A percentile compares a stretch with the other conserved stretches of the same genome.
Evolutionary conservation across 2,113 vertebrate species (phyloP).

Genomic region (Egretta garzetta): DNA sequence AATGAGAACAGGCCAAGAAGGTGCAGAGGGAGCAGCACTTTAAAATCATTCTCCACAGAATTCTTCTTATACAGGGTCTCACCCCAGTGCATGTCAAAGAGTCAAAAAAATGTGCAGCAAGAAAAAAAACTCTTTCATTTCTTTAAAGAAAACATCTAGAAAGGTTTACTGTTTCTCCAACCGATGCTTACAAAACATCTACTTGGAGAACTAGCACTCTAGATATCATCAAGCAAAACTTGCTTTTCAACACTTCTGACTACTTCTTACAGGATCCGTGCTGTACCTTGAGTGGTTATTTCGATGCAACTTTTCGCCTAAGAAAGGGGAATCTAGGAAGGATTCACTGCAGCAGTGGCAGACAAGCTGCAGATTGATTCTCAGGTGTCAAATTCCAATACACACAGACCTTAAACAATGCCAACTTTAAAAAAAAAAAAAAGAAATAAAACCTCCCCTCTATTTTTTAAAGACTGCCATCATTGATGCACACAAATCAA

Average conservation of each 20-base stretch:
- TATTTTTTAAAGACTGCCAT: not conserved
- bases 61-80: not conserved
- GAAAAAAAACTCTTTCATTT: not conserved
- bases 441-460: not conserved
- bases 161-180: not conserved
- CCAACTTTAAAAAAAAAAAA: not conserved
- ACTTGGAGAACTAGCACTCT: not conserved
- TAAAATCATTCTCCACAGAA: not conserved
- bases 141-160: not conserved
- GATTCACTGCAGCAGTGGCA: not conserved
- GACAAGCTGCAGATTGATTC: not conserved
- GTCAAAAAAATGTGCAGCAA: constrained; percentile 72
- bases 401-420: not conserved
- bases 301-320: not conserved
- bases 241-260: not conserved
- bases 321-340: not conserved
- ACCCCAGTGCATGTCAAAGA: not conserved
- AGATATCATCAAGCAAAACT: not conserved
- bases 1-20: constrained; percentile 17
- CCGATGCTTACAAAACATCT: not conserved
- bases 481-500: not conserved
- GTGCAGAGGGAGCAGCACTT: not conserved
- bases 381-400: not conserved
- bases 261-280: not conserved
- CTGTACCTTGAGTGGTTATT: not conserved